These are phyloP conservation scores for Eristalis tenax DNA, from an alignment of 2,888 invertebrate genomes.

Conservation along the genomic window DNA sequence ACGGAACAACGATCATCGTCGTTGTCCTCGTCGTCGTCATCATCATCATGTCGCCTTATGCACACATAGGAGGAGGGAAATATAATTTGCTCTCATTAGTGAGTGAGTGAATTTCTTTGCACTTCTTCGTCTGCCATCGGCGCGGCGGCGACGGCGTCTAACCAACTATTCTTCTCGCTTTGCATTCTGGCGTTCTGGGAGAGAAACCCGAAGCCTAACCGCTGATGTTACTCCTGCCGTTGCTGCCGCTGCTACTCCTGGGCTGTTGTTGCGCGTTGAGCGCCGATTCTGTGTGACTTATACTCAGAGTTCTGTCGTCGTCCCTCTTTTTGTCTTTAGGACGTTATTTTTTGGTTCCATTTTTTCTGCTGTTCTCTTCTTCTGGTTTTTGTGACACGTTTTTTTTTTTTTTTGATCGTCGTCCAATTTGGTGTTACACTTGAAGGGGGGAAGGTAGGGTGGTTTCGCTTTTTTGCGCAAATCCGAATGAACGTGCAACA, in stretches of 20 bases:
- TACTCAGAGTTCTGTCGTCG: background rate
- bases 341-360: constrained; percentile 41
- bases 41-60: constrained; percentile 72
- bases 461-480: constrained; percentile 8
- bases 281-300: constrained; percentile 44
- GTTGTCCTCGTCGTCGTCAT: constrained; percentile 37
- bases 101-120: constrained; percentile 73
- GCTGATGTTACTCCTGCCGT: background rate
- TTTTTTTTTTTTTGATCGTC: constrained; percentile 8
- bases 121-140: constrained; percentile 70
- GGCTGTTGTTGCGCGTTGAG: constrained; percentile 33
- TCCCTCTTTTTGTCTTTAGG: constrained; percentile 22
- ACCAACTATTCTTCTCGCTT: constrained; percentile 25
- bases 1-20: constrained; percentile 59
- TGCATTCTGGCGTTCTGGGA: constrained; percentile 12
- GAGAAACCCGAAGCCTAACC: background rate
- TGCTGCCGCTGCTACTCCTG: constrained; percentile 11
- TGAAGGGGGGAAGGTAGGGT: background rate
- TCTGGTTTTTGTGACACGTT: constrained; percentile 17
- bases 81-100: constrained; percentile 74
- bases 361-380: background rate
- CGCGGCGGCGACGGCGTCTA: constrained; percentile 32
- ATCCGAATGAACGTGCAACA: constrained; percentile 40
- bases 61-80: constrained; percentile 71
- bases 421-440: constrained; percentile 35